These are phyloP conservation scores for Perdita meconis DNA, from an alignment of 2,888 invertebrate species.

Conservation along the genomic window DNA sequence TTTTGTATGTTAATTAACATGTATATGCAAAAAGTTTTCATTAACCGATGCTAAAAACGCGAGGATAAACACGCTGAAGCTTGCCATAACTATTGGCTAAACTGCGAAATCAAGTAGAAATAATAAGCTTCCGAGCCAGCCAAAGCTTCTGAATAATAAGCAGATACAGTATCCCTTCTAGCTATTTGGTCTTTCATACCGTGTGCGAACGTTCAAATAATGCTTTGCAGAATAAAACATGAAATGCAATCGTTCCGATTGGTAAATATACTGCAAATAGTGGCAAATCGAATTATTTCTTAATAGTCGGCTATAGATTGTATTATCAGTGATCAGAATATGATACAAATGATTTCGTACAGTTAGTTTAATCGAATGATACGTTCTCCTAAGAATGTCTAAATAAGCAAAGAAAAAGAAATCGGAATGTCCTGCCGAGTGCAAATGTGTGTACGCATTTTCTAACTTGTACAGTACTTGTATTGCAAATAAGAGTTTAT, in stretches of 20 bases:
- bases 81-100: slow-evolving; percentile 74
- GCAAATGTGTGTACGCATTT: slow-evolving; percentile 44
- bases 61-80: slow-evolving; percentile 71
- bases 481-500: slow-evolving; percentile 53
- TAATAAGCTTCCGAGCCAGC: slow-evolving; percentile 76
- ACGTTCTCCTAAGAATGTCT: slow-evolving; percentile 11
- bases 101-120: slow-evolving; percentile 74
- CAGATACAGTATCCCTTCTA: slow-evolving; percentile 48
- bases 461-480: slow-evolving; percentile 48
- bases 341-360: slow-evolving; percentile 4
- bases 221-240: slow-evolving; percentile 8
- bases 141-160: slow-evolving; percentile 72
- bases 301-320: not conserved
- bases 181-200: slow-evolving; percentile 19
- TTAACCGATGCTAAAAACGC: slow-evolving; percentile 55
- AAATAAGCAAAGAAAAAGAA: slow-evolving; percentile 35
- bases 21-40: slow-evolving; percentile 52
- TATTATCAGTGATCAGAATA: slow-evolving; percentile 16
- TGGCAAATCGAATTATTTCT: not conserved
- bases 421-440: slow-evolving; percentile 15
- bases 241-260: slow-evolving; percentile 12
- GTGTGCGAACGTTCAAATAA: slow-evolving; percentile 17
- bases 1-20: slow-evolving; percentile 54
- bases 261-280: slow-evolving; percentile 16
- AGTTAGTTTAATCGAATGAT: slow-evolving; percentile 17